Base-by-base conservation (phyloP, 2,797 vertebrate genomes). In the Prunella strophiata region DNA sequence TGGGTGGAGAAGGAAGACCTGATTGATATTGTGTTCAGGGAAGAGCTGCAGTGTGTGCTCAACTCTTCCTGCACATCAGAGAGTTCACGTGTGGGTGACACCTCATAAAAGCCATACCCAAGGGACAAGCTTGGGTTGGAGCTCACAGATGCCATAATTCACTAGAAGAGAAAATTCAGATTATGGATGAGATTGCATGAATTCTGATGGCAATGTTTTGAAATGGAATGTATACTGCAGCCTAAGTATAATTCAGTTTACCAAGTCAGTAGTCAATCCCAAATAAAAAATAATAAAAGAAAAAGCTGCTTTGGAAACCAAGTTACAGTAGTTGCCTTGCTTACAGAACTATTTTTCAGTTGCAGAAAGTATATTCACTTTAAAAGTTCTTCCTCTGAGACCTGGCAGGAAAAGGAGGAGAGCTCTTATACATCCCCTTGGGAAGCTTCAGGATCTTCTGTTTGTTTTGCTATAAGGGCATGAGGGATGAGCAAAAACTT, bases 351-450 rank as follows among this genome's bases (percentile, higher is more conserved):
- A 15, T 73, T 89, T 91, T 93, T 91, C 87, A 83, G 38, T 40
- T 67, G 54, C 32, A 72, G 16, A 30, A 92, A 78, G 26, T 80
- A 51, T 62, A 78, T 78, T 21, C 26, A 19, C 62, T 89, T 93
- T 61, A 61, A 89, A 88, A 91, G 58, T 50, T 85, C 38, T 88
- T 83, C 65, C 73, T 80, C 36, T 83, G 92, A 74, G 87, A 94
- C 58, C 15, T 83, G 47, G 10, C 14, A 78, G 65, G 43, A 68
- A 77, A 68, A 83, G 34, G 62, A 93, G 16, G 52, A 79, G 25
- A 79, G 14, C 7, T 32, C 25, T 73, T 73, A 6, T n/a, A 21
- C 4, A 72, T 85, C 23, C 68, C 65, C 54, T 62, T 68, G 58
- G 85, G 86, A 91, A 92, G 34, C 57, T 91, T 91, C 50, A 61